Conservation (phyloP, 37 sponge, comb jelly and placozoan species). For the Chondrilla cf. caribensis region DNA sequence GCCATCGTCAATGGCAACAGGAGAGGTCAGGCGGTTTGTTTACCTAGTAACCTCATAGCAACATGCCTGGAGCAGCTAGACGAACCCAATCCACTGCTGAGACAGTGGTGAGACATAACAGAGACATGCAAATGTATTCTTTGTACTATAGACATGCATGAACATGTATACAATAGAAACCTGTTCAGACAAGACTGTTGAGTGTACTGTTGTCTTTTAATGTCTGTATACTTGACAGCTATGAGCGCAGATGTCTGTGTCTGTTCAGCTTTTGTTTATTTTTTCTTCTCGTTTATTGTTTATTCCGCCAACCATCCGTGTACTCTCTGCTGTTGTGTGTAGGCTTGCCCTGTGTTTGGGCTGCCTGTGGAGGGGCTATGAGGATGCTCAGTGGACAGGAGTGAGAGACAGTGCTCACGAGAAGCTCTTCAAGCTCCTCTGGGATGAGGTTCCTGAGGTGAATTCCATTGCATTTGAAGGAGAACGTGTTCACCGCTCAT, state of each 20-base stretch:
- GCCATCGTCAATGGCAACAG: slow-evolving; percentile 59
- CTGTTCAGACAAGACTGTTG: too few relatives aligned
- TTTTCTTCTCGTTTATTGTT: too few relatives aligned
- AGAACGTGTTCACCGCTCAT: neutral
- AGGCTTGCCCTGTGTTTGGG: slow-evolving; percentile 92
- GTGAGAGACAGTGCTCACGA: slow-evolving; percentile 87
- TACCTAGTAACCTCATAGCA: slow-evolving; percentile 56
- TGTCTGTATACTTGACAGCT: too few relatives aligned
- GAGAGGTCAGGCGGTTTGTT: slow-evolving; percentile 75
- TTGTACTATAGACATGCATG: too few relatives aligned
- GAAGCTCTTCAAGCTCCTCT: slow-evolving; percentile 74
- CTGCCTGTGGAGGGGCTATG: slow-evolving; percentile 79
- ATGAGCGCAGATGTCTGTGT: too few relatives aligned
- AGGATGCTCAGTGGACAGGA: slow-evolving; percentile 79
- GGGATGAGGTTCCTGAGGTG: slow-evolving; percentile 91
- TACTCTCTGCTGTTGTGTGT: neutral
- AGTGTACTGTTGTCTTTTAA: too few relatives aligned
- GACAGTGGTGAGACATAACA: slow-evolving; percentile 65
- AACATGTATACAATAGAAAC: too few relatives aligned
- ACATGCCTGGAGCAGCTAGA: slow-evolving; percentile 76
- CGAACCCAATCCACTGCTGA: slow-evolving; percentile 66
- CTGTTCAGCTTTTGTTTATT: too few relatives aligned
- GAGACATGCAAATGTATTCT: too few relatives aligned
- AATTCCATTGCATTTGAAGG: too few relatives aligned
- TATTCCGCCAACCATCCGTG: too few relatives aligned